Conservation (phyloP, 2,888 invertebrate genomes). For the Apeira syringaria region DNA sequence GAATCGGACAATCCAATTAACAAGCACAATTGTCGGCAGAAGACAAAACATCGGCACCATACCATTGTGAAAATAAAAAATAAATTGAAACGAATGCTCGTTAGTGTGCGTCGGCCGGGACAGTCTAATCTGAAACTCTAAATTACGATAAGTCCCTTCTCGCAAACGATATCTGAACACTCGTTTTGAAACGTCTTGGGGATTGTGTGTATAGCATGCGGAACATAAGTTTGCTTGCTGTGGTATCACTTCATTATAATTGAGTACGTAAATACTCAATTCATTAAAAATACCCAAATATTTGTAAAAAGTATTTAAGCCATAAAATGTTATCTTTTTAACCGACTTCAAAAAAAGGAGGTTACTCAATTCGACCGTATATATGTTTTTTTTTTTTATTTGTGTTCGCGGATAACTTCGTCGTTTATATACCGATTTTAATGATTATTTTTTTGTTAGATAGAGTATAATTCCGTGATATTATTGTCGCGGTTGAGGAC, state of each 20-base stretch:
- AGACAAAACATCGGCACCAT: constrained; percentile 74
- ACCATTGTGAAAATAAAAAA: constrained; percentile 72
- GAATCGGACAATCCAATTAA: constrained; percentile 72
- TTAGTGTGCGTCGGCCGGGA: constrained; percentile 73
- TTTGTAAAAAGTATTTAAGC: no score
- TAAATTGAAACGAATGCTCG: constrained; percentile 76
- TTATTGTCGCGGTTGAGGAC: no score
- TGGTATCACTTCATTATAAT: constrained; percentile 49
- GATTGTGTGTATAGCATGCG: constrained; percentile 54
- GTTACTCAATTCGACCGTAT: no score
- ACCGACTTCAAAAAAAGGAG: no score
- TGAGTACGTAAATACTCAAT: no score
- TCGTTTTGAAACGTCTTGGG: constrained; percentile 69
- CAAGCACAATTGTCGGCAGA: constrained; percentile 66
- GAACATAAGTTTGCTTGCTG: constrained; percentile 68
- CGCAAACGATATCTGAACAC: constrained; percentile 73
- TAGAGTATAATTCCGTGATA: no score
- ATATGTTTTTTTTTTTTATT: no score
- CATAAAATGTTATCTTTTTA: no score
- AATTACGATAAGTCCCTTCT: constrained; percentile 79
- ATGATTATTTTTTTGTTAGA: no score
- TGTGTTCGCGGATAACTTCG: no score
- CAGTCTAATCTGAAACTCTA: constrained; percentile 78
- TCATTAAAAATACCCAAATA: no score
- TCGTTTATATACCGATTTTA: no score